phyloP scores from a whole-genome alignment of 2,797 vertebrate genomes.

The Bradypodion pumilum region DNA sequence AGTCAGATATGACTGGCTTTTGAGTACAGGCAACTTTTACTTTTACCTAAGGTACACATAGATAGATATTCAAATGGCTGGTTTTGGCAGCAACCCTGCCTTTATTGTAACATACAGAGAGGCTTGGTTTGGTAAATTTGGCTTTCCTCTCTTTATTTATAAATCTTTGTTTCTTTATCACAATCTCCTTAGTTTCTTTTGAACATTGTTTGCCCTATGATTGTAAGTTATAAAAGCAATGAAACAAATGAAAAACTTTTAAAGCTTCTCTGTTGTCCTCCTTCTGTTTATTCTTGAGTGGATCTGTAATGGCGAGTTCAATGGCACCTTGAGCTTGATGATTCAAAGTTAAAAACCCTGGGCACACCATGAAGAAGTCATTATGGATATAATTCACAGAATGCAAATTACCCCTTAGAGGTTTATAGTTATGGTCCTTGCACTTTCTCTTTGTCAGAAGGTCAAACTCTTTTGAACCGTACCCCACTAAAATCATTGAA shows the following conservation, averaged over 20 bases:
- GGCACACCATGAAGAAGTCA: neutral
- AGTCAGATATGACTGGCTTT: too few species aligned
- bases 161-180: neutral
- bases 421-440: conserved; percentile 5
- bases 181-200: neutral
- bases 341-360: neutral
- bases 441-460: neutral
- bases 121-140: neutral
- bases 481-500: neutral
- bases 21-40: too few species aligned
- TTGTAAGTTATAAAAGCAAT: neutral
- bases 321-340: conserved; percentile 9
- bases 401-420: conserved; percentile 37
- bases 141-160: neutral
- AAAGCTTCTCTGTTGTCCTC: neutral
- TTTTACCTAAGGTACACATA: too few species aligned
- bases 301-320: conserved; percentile 21
- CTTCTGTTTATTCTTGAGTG: neutral
- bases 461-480: neutral
- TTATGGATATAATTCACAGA: neutral
- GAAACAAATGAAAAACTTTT: conserved; percentile 1
- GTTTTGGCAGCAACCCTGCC: neutral
- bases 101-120: neutral
- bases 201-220: conserved; percentile 5
- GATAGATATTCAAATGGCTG: too few species aligned